Conservation (phyloP, 2,888 invertebrate species). For the Hirtodrosophila alboralis region DNA sequence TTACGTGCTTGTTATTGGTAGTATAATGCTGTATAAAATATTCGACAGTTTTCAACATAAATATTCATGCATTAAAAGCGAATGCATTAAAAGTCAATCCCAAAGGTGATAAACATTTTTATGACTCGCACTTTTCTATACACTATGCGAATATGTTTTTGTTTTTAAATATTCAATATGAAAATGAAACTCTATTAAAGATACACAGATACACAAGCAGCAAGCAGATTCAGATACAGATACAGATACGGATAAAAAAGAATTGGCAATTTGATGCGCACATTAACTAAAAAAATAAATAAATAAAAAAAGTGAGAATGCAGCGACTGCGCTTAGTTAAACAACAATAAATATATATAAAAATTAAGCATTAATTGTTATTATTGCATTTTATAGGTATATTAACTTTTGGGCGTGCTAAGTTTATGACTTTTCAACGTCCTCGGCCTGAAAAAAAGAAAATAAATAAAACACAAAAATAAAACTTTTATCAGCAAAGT, state of each 20-base stretch:
- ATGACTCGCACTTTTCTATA: slow-evolving; percentile 12
- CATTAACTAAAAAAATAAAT: slow-evolving; percentile 74
- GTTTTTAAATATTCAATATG: slow-evolving; percentile 2
- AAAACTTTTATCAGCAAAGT: too few relatives aligned
- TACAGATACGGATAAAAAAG: slow-evolving; percentile 26
- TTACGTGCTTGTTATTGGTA: slow-evolving; percentile 13
- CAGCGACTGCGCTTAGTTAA: slow-evolving; percentile 41
- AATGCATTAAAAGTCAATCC: slow-evolving; percentile 52
- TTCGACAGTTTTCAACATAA: slow-evolving; percentile 56
- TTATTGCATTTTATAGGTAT: slow-evolving; percentile 38
- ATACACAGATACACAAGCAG: slow-evolving; percentile 4
- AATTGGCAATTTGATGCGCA: slow-evolving; percentile 64
- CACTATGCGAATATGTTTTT: background rate
- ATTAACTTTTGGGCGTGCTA: slow-evolving; percentile 34
- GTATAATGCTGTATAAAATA: slow-evolving; percentile 51
- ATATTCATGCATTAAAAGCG: slow-evolving; percentile 69
- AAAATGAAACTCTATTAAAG: slow-evolving; percentile 10
- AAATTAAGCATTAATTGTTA: slow-evolving; percentile 63
- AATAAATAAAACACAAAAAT: too few relatives aligned
- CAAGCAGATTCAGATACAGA: slow-evolving; percentile 5
- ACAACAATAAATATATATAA: slow-evolving; percentile 48
- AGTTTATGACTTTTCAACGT: slow-evolving; percentile 35
- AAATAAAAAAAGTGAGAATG: slow-evolving; percentile 60
- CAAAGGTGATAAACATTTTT: slow-evolving; percentile 54
- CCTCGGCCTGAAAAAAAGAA: slow-evolving; percentile 20